phyloP scores from a whole-genome alignment of 1,140 invertebrate genomes.

The Drosophila jambulina region DNA sequence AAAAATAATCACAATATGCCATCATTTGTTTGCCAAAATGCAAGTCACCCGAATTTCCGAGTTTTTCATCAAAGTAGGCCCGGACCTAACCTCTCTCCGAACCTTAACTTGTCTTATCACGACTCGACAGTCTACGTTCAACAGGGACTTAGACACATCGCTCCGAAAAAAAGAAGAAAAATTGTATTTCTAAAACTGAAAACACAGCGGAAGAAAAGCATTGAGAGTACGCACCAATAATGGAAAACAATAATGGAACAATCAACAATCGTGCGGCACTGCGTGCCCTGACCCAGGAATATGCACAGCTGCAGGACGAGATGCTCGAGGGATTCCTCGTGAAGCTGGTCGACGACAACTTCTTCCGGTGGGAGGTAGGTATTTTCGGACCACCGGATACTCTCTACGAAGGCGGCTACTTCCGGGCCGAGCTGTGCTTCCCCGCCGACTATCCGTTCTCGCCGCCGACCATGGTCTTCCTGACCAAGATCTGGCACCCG shows the following conservation, averaged over 20 bases:
- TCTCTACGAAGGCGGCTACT: conserved; percentile 99
- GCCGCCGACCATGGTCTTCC: conserved; percentile 98
- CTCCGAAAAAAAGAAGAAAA: no score
- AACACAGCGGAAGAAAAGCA: not conserved
- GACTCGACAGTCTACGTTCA: not conserved
- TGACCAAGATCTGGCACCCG: conserved; percentile 99
- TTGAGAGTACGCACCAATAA: not conserved
- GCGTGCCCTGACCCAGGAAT: conserved; percentile 97
- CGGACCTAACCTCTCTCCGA: not conserved
- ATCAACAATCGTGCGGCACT: conserved; percentile 88
- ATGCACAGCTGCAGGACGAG: conserved; percentile 98
- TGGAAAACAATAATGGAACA: not conserved
- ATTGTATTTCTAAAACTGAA: not conserved
- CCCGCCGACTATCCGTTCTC: conserved; percentile 99
- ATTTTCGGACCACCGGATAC: conserved; percentile 99
- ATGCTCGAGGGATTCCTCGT: conserved; percentile 99
- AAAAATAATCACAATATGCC: no score
- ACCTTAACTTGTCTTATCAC: not conserved
- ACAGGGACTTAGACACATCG: not conserved
- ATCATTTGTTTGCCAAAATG: not conserved
- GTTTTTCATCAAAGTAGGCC: not conserved
- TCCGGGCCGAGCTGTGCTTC: conserved; percentile 99
- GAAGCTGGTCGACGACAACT: conserved; percentile 97
- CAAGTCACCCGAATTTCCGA: not conserved
- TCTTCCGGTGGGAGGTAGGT: conserved; percentile 99